phyloP scores from a whole-genome alignment of 2,888 invertebrate genomes.

The Idaea straminata region DNA sequence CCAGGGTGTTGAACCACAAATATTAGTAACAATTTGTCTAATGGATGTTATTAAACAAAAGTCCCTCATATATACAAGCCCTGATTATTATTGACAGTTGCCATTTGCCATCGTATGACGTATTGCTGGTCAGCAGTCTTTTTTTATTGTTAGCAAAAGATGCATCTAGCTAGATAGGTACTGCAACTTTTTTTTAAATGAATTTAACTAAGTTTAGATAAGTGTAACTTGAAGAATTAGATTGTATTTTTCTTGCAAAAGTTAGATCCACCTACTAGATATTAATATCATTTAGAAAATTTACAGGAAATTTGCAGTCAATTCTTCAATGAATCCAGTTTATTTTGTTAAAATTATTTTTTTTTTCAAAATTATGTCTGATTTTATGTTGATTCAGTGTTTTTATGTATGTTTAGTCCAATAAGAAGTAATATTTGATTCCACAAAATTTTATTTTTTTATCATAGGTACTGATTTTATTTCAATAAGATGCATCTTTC shows the following conservation, averaged over 20 bases:
- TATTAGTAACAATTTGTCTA: too few species aligned
- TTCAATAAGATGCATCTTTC: slow-evolving; percentile 41
- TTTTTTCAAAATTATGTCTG: too few species aligned
- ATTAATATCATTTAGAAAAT: background rate
- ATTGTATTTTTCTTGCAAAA: slow-evolving; percentile 8
- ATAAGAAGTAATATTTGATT: too few species aligned
- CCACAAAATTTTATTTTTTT: too few species aligned
- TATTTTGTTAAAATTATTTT: background rate
- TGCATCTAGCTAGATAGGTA: slow-evolving; percentile 25
- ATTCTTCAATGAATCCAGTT: slow-evolving; percentile 6
- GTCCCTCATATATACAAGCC: background rate
- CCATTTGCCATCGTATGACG: slow-evolving; percentile 7
- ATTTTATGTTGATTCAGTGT: background rate
- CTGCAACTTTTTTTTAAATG: background rate
- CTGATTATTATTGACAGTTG: slow-evolving; percentile 8
- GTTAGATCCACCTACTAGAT: slow-evolving; percentile 1
- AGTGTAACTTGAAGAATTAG: slow-evolving; percentile 4
- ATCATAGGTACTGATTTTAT: background rate
- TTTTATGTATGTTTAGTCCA: background rate
- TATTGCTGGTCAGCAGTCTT: slow-evolving; percentile 35
- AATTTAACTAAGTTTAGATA: background rate
- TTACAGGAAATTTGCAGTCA: background rate
- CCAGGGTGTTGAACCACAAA: too few species aligned
- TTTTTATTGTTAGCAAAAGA: slow-evolving; percentile 29
- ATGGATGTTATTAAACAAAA: background rate